phyloP scores from a whole-genome alignment of 2,113 vertebrate species.

The Archilochus colubris region DNA sequence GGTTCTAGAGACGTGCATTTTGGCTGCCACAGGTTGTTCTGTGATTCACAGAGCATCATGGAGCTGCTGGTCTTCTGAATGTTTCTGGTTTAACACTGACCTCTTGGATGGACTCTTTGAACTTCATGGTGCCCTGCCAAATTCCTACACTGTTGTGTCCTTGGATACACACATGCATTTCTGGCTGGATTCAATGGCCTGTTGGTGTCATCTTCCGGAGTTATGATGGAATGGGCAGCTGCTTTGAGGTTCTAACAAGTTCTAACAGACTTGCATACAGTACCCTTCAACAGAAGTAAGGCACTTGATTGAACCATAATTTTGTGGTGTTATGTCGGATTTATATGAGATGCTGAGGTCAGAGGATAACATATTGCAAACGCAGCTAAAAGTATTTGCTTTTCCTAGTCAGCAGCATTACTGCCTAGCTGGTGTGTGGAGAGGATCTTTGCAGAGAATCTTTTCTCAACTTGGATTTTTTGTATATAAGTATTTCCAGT shows the following conservation, averaged over 20 bases:
- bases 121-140: background rate
- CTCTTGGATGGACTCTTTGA: background rate
- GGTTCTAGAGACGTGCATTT: background rate
- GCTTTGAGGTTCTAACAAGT: background rate
- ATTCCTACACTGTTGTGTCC: background rate
- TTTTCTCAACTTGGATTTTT: background rate
- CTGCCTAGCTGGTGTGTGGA: background rate
- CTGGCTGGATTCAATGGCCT: background rate
- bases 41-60: background rate
- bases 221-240: background rate
- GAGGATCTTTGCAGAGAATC: background rate
- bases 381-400: background rate
- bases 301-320: background rate
- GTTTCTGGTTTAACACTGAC: background rate
- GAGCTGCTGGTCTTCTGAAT: background rate
- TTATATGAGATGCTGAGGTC: accelerated
- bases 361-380: background rate
- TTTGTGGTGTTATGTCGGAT: background rate
- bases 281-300: background rate
- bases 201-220: background rate
- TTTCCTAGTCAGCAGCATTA: background rate
- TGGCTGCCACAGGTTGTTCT: background rate
- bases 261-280: background rate
- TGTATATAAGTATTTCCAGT: background rate
- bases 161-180: background rate